Evolutionary conservation across 2,113 vertebrate genomes (phyloP).

Genomic region (Labrus mixtus): DNA sequence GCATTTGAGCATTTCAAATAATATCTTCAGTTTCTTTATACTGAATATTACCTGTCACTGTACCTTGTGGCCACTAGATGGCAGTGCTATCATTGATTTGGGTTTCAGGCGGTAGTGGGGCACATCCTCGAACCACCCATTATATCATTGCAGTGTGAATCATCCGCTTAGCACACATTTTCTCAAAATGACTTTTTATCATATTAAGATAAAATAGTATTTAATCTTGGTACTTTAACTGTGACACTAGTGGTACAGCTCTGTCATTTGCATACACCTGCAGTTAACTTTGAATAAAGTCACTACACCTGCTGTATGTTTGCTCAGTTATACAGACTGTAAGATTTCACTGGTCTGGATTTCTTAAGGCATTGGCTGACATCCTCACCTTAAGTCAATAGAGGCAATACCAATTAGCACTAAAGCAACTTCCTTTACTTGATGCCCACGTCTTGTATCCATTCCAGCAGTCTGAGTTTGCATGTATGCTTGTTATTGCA

Average conservation of each 20-base stretch:
- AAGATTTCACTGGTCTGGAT: conserved; percentile 25
- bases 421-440: conserved; percentile 15
- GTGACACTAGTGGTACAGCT: no score
- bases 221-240: conserved; percentile 5
- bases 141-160: conserved; percentile 27
- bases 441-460: not conserved
- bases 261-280: not conserved
- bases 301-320: not conserved
- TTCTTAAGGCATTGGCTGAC: conserved; percentile 21
- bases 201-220: conserved; percentile 22
- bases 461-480: conserved; percentile 24
- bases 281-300: conserved; percentile 17
- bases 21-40: no score
- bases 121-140: conserved; percentile 9
- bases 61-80: conserved; percentile 70
- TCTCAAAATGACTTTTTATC: conserved; percentile 23
- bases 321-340: conserved; percentile 13
- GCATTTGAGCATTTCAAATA: no score
- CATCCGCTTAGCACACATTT: conserved; percentile 4
- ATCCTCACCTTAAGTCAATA: conserved; percentile 41
- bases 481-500: conserved; percentile 56
- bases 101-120: not conserved
- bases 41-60: not conserved
- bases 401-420: conserved; percentile 54
- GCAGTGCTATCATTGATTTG: conserved; percentile 55